Conservation (phyloP, 2,797 vertebrate genomes). For the Syndactyla subalaris region DNA sequence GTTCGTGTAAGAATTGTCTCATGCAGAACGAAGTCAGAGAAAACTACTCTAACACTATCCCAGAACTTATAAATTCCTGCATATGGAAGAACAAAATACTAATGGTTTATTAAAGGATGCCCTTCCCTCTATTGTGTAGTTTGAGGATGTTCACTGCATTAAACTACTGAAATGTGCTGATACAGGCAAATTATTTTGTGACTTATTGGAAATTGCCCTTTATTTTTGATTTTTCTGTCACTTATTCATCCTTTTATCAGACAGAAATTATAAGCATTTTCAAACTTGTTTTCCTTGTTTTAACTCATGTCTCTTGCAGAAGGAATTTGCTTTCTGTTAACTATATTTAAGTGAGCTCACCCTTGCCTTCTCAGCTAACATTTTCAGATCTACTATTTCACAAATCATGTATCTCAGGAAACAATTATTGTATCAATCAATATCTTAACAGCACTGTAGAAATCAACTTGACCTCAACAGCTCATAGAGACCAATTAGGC, state of each 20-base stretch:
- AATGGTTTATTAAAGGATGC: background rate
- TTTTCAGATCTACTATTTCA: background rate
- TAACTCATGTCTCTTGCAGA: background rate
- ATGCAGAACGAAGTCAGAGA: background rate
- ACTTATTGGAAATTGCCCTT: background rate
- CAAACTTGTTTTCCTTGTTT: background rate
- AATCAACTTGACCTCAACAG: background rate
- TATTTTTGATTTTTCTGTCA: background rate
- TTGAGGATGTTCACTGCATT: background rate
- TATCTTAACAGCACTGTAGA: background rate
- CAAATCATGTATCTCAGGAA: background rate
- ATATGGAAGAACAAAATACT: background rate
- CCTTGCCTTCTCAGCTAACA: background rate
- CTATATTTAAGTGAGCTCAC: background rate
- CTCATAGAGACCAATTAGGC: background rate
- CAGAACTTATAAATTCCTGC: background rate
- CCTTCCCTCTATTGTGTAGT: accelerated
- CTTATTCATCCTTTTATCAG: background rate
- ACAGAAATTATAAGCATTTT: background rate
- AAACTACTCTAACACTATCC: background rate
- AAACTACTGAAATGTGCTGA: background rate
- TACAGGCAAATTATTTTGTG: background rate
- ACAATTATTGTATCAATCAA: background rate
- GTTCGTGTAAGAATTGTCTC: background rate
- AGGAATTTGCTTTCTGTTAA: background rate